Evolutionary conservation across 2,113 vertebrate genomes (phyloP).

Genomic region (Odocoileus hemionus): DNA sequence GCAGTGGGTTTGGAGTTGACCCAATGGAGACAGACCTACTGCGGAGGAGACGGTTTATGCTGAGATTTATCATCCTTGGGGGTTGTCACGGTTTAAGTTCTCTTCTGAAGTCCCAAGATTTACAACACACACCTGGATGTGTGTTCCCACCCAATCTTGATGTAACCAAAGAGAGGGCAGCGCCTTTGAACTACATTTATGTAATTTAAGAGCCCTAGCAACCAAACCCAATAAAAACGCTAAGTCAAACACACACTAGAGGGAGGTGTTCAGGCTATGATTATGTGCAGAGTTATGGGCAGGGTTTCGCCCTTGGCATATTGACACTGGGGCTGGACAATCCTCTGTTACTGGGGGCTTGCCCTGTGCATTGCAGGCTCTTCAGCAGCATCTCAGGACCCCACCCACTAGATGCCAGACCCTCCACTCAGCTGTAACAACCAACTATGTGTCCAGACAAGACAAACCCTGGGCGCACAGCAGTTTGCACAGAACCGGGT

Average conservation of each 20-base stretch:
- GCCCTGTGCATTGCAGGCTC: neutral
- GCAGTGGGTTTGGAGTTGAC: neutral
- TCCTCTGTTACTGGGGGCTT: neutral
- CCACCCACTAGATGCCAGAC: neutral
- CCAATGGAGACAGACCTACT: neutral
- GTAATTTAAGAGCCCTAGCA: neutral
- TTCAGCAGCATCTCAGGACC: neutral
- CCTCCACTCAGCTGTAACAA: neutral
- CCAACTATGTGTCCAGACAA: neutral
- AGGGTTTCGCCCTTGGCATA: neutral
- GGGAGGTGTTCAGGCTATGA: neutral
- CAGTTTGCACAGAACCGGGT: neutral
- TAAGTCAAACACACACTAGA: fast-evolving
- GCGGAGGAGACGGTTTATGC: fast-evolving
- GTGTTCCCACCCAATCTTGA: too few species aligned
- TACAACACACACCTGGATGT: neutral
- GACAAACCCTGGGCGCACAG: neutral
- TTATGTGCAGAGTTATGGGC: fast-evolving
- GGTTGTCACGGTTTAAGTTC: neutral
- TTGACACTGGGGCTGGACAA: fast-evolving
- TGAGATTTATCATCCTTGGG: neutral
- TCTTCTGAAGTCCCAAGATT: too few species aligned
- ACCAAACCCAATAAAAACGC: neutral
- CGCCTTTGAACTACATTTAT: neutral
- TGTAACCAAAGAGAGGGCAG: neutral